phyloP scores from a whole-genome alignment of 2,113 vertebrate genomes.

The Myocastor coypus region DNA sequence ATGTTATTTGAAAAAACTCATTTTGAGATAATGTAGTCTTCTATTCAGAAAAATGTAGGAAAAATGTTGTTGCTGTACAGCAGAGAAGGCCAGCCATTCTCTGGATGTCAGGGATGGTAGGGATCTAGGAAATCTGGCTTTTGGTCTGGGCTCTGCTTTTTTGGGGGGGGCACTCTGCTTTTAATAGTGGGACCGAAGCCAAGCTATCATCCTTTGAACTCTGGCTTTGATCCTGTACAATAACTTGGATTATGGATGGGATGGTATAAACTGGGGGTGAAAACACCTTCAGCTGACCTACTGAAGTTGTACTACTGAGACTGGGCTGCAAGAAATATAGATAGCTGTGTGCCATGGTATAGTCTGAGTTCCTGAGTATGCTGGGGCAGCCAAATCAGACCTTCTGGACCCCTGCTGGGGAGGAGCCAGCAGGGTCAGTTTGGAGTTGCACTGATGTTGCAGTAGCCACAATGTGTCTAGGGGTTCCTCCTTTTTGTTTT shows the following conservation, averaged over 20 bases:
- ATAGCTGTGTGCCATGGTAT: not conserved
- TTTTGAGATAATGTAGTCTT: not conserved
- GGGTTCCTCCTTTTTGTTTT: too few relatives aligned
- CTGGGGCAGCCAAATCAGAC: not conserved
- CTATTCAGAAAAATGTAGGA: slow-evolving; percentile 8
- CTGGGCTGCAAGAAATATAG: not conserved
- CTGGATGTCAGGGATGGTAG: not conserved
- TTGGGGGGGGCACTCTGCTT: not conserved
- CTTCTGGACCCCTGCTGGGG: not conserved
- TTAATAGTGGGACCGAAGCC: not conserved
- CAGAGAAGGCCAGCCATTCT: not conserved
- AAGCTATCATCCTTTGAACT: not conserved
- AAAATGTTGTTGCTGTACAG: not conserved
- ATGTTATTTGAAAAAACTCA: not conserved
- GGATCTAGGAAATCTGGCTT: not conserved
- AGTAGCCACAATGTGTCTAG: not conserved
- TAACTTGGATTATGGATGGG: not conserved
- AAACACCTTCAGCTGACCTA: not conserved
- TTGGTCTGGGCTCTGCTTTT: not conserved
- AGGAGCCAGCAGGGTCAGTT: not conserved
- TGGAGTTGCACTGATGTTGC: not conserved
- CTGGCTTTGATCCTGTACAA: not conserved
- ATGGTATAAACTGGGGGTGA: not conserved
- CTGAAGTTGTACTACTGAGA: not conserved
- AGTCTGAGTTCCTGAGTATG: not conserved